These are phyloP conservation scores for Andrena minutula DNA, from an alignment of 2,888 invertebrate species.

Conservation along the genomic window DNA sequence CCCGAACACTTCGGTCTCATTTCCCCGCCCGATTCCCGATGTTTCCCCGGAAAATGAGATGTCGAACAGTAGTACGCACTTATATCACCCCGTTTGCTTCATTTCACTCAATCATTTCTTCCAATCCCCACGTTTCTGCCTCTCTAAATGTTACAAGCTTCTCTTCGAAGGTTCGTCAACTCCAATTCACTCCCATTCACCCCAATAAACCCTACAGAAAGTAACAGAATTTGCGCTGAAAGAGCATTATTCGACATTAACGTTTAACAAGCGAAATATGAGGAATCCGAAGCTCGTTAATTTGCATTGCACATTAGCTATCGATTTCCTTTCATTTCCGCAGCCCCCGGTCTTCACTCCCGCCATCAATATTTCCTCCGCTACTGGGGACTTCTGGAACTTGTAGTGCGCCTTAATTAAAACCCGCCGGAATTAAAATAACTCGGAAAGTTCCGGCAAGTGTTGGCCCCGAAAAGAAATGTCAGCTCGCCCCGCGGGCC, in stretches of 20 bases:
- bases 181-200: too few species aligned
- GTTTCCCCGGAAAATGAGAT: background rate
- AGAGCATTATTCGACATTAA: slow-evolving; percentile 4
- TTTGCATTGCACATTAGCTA: slow-evolving; percentile 37
- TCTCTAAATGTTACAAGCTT: too few species aligned
- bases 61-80: slow-evolving; percentile 47
- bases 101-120: background rate
- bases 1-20: slow-evolving; percentile 12
- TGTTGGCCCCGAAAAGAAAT: background rate
- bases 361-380: too few species aligned
- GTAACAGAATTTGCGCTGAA: background rate
- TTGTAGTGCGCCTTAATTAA: background rate
- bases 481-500: background rate
- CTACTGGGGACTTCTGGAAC: too few species aligned
- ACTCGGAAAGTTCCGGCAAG: background rate
- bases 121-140: background rate
- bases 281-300: slow-evolving; percentile 22
- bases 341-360: too few species aligned
- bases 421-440: background rate
- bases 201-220: background rate
- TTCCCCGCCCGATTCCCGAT: slow-evolving; percentile 31
- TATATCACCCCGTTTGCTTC: background rate
- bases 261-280: slow-evolving; percentile 45
- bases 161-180: too few species aligned
- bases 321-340: slow-evolving; percentile 18